Conservation (phyloP, 2,888 invertebrate species). For the Cataglyphis cursor region DNA sequence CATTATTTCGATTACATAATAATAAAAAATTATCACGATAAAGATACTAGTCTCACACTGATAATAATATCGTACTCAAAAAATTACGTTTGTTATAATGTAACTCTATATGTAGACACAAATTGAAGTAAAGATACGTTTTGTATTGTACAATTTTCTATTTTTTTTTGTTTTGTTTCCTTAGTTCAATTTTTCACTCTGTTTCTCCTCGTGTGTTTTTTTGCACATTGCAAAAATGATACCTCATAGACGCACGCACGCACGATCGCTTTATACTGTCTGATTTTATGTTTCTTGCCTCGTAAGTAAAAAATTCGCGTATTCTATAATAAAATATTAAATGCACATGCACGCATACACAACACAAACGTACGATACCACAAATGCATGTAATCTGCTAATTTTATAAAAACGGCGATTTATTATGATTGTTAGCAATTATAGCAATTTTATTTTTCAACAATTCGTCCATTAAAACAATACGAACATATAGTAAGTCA, state of each 20-base stretch:
- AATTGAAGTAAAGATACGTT: background rate
- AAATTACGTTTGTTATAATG: conserved; percentile 14
- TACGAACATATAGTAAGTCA: conserved; percentile 51
- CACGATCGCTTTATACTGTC: background rate
- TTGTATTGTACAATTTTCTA: background rate
- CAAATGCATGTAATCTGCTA: conserved; percentile 64
- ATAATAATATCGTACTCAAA: conserved; percentile 21
- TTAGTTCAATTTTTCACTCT: conserved; percentile 1
- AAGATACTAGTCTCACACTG: background rate
- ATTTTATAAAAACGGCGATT: conserved; percentile 66
- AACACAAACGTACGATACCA: conserved; percentile 34
- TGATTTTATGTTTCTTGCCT: background rate
- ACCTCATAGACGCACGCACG: background rate
- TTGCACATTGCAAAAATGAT: conserved; percentile 7
- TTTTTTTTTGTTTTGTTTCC: background rate
- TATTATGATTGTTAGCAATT: conserved; percentile 48
- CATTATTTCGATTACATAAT: conserved; percentile 62
- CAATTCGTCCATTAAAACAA: conserved; percentile 61
- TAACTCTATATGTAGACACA: background rate
- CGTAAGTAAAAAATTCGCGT: background rate
- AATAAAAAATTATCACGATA: conserved; percentile 64
- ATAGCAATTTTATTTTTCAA: conserved; percentile 60
- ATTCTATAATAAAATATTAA: conserved; percentile 17
- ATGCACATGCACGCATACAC: conserved; percentile 49
- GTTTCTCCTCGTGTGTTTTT: conserved; percentile 6